These are phyloP conservation scores for Pholis gunnellus DNA, from an alignment of 2,113 vertebrate species.

Conservation along the genomic window DNA sequence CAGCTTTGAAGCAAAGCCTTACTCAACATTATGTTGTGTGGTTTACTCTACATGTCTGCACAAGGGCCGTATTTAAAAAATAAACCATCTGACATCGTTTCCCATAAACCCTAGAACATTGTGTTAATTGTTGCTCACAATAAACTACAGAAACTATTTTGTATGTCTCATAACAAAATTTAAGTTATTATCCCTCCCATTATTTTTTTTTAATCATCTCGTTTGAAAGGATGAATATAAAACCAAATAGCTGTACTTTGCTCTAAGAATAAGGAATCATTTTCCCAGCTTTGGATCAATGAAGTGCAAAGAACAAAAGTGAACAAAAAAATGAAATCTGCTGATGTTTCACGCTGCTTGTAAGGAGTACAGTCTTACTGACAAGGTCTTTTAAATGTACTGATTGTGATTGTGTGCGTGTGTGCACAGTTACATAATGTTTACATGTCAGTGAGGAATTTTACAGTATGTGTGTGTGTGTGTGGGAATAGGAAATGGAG, in stretches of 20 bases:
- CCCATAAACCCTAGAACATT: too few species aligned
- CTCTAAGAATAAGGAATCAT: neutral
- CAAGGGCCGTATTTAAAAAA: neutral
- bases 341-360: slow-evolving; percentile 5
- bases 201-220: neutral
- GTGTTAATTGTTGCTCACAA: neutral
- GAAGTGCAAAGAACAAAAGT: neutral
- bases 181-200: neutral
- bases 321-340: neutral
- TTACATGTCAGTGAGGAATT: slow-evolving; percentile 41
- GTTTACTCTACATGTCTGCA: neutral
- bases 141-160: neutral
- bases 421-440: slow-evolving; percentile 39
- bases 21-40: neutral
- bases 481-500: slow-evolving; percentile 63
- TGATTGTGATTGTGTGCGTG: slow-evolving; percentile 5
- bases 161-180: neutral
- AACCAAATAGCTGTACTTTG: neutral
- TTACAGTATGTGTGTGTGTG: slow-evolving; percentile 35
- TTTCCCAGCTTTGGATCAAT: neutral
- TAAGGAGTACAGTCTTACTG: neutral
- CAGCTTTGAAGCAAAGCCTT: neutral
- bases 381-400: slow-evolving; percentile 2
- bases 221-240: neutral
- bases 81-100: neutral